These are phyloP conservation scores for Cydia pomonella DNA, from an alignment of 1,140 invertebrate species.

Conservation along the genomic window DNA sequence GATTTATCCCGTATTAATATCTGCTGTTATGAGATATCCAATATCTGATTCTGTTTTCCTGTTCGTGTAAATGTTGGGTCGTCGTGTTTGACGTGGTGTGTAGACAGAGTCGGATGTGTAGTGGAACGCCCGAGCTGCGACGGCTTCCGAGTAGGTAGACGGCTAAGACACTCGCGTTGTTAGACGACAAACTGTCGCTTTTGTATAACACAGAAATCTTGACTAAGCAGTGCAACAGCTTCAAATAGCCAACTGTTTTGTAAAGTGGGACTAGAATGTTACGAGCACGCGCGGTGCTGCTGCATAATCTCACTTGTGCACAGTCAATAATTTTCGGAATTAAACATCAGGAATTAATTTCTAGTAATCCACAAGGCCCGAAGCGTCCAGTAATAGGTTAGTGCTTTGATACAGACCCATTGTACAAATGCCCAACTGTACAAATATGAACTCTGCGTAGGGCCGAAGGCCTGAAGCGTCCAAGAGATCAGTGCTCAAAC, in stretches of 20 bases:
- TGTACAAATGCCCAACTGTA: too few species aligned
- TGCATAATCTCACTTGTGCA: too few species aligned
- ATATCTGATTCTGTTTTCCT: conserved; percentile 32
- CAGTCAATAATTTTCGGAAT: too few species aligned
- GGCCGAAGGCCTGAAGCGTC: too few species aligned
- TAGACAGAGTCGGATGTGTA: conserved; percentile 33
- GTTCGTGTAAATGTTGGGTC: conserved; percentile 29
- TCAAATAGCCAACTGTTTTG: neutral
- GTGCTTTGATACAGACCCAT: too few species aligned
- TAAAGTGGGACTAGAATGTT: neutral
- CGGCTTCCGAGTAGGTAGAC: conserved; percentile 24
- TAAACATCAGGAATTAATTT: too few species aligned
- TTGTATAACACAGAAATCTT: neutral
- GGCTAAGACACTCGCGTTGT: conserved; percentile 3
- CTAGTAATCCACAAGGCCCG: too few species aligned
- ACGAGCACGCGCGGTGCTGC: too few species aligned
- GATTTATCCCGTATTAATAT: neutral
- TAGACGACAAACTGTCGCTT: conserved; percentile 13
- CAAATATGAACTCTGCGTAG: too few species aligned
- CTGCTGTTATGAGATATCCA: conserved; percentile 20
- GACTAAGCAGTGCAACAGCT: neutral
- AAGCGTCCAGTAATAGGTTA: too few species aligned
- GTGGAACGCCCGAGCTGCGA: conserved; percentile 6
- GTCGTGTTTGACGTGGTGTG: conserved; percentile 22
- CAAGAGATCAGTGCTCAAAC: too few species aligned